phyloP scores from a whole-genome alignment of 2,113 vertebrate genomes.

The Haemorhous mexicanus region DNA sequence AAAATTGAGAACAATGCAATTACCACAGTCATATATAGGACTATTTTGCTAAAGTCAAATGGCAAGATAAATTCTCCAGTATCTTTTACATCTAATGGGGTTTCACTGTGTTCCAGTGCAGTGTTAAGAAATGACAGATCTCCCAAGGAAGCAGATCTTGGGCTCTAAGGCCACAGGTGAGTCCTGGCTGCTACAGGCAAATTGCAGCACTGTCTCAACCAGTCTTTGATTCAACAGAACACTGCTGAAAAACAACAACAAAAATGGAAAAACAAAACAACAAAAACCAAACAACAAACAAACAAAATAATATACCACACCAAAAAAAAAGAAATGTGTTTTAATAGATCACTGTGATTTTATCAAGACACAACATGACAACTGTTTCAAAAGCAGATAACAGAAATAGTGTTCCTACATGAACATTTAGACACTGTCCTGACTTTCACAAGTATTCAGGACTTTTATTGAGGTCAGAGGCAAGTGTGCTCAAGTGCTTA shows the following conservation, averaged over 20 bases:
- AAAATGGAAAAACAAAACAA: not conserved
- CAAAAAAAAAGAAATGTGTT: not conserved
- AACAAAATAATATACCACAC: not conserved
- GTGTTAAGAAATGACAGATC: not conserved
- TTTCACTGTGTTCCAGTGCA: not conserved
- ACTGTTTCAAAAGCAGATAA: not conserved
- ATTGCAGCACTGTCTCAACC: not conserved
- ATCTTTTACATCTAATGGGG: not conserved
- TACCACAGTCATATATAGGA: not conserved
- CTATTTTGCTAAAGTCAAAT: not conserved
- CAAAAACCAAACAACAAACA: not conserved
- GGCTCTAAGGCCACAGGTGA: not conserved
- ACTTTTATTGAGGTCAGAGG: not conserved
- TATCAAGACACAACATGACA: not conserved
- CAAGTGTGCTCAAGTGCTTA: not conserved
- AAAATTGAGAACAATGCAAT: not conserved
- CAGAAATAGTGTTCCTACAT: not conserved
- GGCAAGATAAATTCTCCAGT: not conserved
- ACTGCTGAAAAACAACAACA: not conserved
- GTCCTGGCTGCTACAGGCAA: not conserved
- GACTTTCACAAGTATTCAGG: not conserved
- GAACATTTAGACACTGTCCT: not conserved
- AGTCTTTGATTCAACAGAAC: not conserved
- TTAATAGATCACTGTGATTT: not conserved
- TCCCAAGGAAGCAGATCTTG: not conserved